phyloP scores from a whole-genome alignment of 1,140 invertebrate species.

The Sycophila sp. region DNA sequence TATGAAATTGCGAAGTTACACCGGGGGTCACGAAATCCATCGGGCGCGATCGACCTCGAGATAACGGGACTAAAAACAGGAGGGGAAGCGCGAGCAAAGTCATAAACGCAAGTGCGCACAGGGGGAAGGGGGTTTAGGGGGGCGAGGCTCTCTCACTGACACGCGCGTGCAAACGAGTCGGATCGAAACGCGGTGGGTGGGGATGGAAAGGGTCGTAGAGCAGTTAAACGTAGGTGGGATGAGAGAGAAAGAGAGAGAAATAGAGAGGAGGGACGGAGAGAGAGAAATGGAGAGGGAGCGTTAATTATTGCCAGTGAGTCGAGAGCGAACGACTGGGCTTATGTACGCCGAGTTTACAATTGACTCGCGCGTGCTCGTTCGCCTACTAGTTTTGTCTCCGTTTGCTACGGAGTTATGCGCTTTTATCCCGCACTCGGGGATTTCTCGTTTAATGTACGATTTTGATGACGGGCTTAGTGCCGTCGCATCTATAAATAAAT shows the following conservation, averaged over 20 bases:
- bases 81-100: slow-evolving; percentile 14
- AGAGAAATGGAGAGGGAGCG: too few relatives aligned
- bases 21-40: background rate
- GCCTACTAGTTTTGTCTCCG: too few relatives aligned
- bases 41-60: slow-evolving; percentile 12
- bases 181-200: background rate
- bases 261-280: too few relatives aligned
- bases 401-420: background rate
- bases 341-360: slow-evolving; percentile 8
- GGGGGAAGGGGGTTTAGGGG: too few relatives aligned
- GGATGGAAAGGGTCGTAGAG: background rate
- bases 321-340: background rate
- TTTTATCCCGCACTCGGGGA: too few relatives aligned
- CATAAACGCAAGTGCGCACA: slow-evolving; percentile 17
- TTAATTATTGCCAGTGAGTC: slow-evolving; percentile 17
- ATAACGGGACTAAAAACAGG: background rate
- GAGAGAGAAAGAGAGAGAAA: too few relatives aligned
- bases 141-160: background rate
- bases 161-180: slow-evolving; percentile 7
- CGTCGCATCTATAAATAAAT: too few relatives aligned
- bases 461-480: too few relatives aligned
- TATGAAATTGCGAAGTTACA: background rate
- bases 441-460: too few relatives aligned
- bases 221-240: background rate
- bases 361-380: slow-evolving; percentile 1